Evolutionary conservation across 2,888 invertebrate genomes (phyloP), one percentile per base, ranked within the genome.

Genomic region (Parnassius mnemosyne): DNA sequence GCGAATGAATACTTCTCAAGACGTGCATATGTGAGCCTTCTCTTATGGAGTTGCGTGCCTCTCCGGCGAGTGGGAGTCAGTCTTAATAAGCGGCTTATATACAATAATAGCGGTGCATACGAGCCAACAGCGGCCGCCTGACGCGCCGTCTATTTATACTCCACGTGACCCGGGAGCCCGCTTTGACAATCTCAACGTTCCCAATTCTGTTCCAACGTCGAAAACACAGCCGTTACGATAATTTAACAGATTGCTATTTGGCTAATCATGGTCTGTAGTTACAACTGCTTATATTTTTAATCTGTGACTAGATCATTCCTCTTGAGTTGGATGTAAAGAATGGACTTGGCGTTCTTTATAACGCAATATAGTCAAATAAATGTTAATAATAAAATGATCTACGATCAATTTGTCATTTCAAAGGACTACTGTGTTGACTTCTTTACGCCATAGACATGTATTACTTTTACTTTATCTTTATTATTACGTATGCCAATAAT

Each of bases 21-120:
- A 12, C 41, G 34, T 42, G 69, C 61, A 62, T 85, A 87, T 89
- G 82, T 87, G 76, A 79, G 53, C 76, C 79, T 2, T 46, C 65
- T 62, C 64, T 75, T 72, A 79, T 44, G 61, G 54, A 60, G 74
- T 87, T 89, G 89, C 89, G 89, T 90, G 90, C 84, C 72, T 75
- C 73, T 69, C 73, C 72, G 70, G 71, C 80, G 82, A 84, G 88
- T 84, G 84, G 87, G 88, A 87, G 88, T 84, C 82, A 76, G 77
- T 87, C 89, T 87, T 89, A 89, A 88, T 90, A 90, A 89, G 86
- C 84, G 75, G 80, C 83, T 84, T 84, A 83, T 81, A 78, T 81
- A 82, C 79, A 76, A 80, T 83, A 81, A 79, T 78, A 81, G 76
- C 77, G 72, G 71, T 70, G 75, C 76, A 75, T 72, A 75, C 55